Evolutionary conservation across 1,140 invertebrate genomes (phyloP).

Genomic region (Drusus annulatus): DNA sequence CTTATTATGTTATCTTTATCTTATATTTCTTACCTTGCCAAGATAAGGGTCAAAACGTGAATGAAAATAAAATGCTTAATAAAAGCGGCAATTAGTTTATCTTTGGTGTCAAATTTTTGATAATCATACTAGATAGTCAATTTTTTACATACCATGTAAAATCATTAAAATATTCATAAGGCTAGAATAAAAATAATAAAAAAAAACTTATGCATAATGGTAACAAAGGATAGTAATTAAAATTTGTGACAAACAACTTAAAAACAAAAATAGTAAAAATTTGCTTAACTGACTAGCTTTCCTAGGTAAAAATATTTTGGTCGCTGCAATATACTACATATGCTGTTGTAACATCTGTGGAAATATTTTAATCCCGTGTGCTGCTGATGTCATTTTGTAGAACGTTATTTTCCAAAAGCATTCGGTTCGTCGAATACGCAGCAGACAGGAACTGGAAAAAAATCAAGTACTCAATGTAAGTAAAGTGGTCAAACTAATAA

Average conservation of each 20-base stretch:
- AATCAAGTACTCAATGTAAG: too few species aligned
- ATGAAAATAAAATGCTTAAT: too few species aligned
- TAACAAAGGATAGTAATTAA: constrained; percentile 1
- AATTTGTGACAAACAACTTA: constrained; percentile 50
- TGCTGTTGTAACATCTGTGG: constrained; percentile 5
- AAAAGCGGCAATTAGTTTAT: too few species aligned
- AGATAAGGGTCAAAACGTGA: too few species aligned
- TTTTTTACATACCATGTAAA: too few species aligned
- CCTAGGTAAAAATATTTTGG: constrained; percentile 59
- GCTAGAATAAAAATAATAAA: constrained; percentile 8
- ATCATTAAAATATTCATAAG: neutral
- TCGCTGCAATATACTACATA: constrained; percentile 49
- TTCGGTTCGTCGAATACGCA: neutral
- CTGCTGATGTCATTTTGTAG: neutral
- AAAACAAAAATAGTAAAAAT: constrained; percentile 55
- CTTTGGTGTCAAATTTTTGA: too few species aligned
- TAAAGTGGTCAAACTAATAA: too few species aligned
- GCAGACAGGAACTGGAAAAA: constrained; percentile 8
- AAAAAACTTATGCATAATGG: constrained; percentile 3
- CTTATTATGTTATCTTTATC: too few species aligned
- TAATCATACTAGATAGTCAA: too few species aligned
- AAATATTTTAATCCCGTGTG: neutral
- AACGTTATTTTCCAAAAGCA: neutral
- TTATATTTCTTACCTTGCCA: too few species aligned
- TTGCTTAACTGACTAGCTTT: constrained; percentile 60